Conservation (phyloP, 2,113 vertebrate genomes). For the Chamaetylas fuelleborni region DNA sequence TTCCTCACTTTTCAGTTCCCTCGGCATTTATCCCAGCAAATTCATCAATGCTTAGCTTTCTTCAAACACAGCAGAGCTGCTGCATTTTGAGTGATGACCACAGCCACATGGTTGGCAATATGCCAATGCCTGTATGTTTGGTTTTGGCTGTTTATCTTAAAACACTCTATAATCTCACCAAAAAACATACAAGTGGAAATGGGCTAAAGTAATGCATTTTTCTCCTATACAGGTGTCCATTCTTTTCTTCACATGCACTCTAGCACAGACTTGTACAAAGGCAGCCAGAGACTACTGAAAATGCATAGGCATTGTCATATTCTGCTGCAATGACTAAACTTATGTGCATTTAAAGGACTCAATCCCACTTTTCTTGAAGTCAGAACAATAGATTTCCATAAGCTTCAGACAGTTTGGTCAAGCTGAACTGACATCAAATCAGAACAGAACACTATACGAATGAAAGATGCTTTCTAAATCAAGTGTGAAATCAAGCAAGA, state of each 20-base stretch:
- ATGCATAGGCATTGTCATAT: background rate
- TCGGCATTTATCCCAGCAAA: constrained; percentile 43
- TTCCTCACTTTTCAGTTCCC: constrained; percentile 46
- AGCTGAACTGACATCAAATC: background rate
- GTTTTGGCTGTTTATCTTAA: background rate
- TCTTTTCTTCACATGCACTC: background rate
- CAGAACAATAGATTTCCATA: background rate
- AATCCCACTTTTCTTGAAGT: background rate
- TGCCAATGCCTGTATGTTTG: background rate
- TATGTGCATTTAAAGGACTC: background rate
- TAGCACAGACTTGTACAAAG: background rate
- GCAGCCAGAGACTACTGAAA: background rate
- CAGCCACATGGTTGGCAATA: background rate
- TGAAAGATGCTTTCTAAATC: background rate
- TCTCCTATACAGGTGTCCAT: background rate
- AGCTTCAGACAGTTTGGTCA: background rate
- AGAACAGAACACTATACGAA: background rate
- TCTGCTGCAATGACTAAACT: background rate
- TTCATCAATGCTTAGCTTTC: constrained; percentile 53
- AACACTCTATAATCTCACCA: background rate
- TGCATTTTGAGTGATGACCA: constrained; percentile 8
- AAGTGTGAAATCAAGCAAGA: background rate
- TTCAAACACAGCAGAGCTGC: constrained; percentile 1
- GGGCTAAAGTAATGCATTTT: background rate
- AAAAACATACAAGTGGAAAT: background rate